Percentiles rank a stretch among this genome's conserved stretches.
These are phyloP conservation scores for Cryptomyrus ogoouensis DNA, from an alignment of 2,113 vertebrate genomes.

Conservation along the genomic window DNA sequence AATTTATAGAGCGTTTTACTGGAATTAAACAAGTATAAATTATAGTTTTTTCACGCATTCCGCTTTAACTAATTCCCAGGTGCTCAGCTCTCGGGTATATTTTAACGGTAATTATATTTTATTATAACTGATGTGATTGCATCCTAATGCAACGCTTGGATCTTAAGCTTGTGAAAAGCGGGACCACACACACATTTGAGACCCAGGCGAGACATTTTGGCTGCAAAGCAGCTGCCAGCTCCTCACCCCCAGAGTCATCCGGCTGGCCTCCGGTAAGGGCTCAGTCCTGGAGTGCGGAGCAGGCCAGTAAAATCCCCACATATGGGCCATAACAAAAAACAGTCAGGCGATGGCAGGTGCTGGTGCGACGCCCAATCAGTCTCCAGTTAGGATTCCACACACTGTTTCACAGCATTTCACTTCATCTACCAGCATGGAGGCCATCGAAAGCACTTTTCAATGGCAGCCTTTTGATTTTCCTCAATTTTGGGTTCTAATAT, in stretches of 20 bases:
- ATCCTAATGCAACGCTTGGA: not conserved
- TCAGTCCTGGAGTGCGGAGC: constrained; percentile 12
- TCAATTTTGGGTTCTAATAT: constrained; percentile 29
- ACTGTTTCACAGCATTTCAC: constrained; percentile 20
- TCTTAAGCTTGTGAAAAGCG: not conserved
- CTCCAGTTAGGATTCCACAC: constrained; percentile 36
- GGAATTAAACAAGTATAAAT: not conserved
- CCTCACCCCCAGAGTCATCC: constrained; percentile 23
- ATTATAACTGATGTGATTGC: not conserved
- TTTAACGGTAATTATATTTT: not conserved
- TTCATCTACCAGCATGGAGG: not conserved
- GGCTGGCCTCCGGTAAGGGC: constrained; percentile 34
- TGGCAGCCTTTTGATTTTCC: constrained; percentile 15
- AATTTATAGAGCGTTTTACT: constrained; percentile 1
- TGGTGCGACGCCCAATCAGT: constrained; percentile 30
- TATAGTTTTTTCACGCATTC: not conserved
- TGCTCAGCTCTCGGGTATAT: not conserved
- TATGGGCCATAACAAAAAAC: constrained; percentile 37
- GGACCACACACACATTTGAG: constrained; percentile 34
- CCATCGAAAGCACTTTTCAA: not conserved
- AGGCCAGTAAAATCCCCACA: constrained; percentile 42
- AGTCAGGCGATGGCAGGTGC: constrained; percentile 37
- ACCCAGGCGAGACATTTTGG: constrained; percentile 34
- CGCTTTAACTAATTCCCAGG: not conserved
- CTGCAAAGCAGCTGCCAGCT: constrained; percentile 19